Evolutionary conservation across 2,113 vertebrate species (phyloP).

Genomic region (Neoarius graeffei): DNA sequence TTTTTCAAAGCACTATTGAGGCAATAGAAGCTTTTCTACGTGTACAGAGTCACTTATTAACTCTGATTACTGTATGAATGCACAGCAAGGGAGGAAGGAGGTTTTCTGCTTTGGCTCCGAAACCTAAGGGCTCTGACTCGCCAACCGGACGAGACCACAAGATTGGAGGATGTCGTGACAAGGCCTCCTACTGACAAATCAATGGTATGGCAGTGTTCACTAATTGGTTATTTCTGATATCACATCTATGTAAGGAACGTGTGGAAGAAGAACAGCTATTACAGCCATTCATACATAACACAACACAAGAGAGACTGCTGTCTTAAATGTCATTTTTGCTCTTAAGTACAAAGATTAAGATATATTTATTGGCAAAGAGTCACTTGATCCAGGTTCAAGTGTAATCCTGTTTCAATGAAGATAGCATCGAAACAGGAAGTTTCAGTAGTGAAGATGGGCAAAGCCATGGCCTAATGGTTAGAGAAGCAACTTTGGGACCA

Average conservation of each 20-base stretch:
- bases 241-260: neutral
- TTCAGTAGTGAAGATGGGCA: too few relatives aligned
- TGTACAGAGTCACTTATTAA: conserved; percentile 63
- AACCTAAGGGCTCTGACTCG: neutral
- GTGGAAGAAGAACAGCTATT: neutral
- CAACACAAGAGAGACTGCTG: neutral
- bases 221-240: conserved; percentile 26
- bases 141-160: neutral
- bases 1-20: conserved; percentile 33
- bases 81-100: conserved; percentile 29
- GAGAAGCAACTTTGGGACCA: too few relatives aligned
- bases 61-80: conserved; percentile 65
- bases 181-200: conserved; percentile 11
- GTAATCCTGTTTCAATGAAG: conserved; percentile 2
- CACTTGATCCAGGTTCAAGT: conserved; percentile 14
- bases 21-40: conserved; percentile 41
- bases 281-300: neutral
- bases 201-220: neutral
- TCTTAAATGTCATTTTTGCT: neutral
- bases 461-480: too few relatives aligned
- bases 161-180: conserved; percentile 15
- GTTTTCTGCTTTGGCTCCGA: neutral
- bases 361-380: neutral
- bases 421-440: neutral
- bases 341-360: neutral